A percentile compares a stretch with the other conserved stretches of the same genome.
phyloP scores from a whole-genome alignment of 2,797 vertebrate genomes.

The Neomorphus geoffroyi region DNA sequence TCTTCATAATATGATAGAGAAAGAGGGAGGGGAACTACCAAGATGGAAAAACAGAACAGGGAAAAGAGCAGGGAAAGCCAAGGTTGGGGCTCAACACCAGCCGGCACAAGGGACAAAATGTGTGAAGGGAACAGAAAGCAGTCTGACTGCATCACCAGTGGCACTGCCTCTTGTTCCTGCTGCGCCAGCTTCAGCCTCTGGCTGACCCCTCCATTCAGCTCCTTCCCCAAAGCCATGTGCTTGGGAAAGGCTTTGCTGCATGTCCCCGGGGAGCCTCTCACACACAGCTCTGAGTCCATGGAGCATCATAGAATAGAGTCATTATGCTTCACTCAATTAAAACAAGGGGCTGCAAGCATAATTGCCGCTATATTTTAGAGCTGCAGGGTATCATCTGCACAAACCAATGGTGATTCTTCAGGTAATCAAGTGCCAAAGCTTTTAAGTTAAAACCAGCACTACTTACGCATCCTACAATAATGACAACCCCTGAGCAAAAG shows the following conservation, averaged over 20 bases:
- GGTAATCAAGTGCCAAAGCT: conserved; percentile 45
- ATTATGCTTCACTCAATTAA: conserved; percentile 66
- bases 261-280: conserved; percentile 19
- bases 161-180: conserved; percentile 28
- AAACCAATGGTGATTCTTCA: conserved; percentile 30
- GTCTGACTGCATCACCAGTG: background rate
- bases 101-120: background rate
- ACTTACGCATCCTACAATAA: background rate
- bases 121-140: background rate
- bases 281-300: background rate
- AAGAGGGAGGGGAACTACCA: background rate
- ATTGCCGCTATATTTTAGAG: conserved; percentile 55
- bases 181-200: conserved; percentile 65
- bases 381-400: conserved; percentile 48
- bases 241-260: background rate
- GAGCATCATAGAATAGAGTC: conserved; percentile 43
- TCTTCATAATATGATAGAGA: background rate
- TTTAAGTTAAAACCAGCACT: background rate
- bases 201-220: conserved; percentile 45
- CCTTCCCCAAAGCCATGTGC: background rate
- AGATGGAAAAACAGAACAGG: background rate
- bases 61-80: background rate
- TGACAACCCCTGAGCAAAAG: background rate
- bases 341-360: conserved; percentile 53
- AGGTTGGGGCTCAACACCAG: background rate